Evolutionary conservation across 2,888 invertebrate species (phyloP).

Genomic region (Pristionchus fissidentatus): DNA sequence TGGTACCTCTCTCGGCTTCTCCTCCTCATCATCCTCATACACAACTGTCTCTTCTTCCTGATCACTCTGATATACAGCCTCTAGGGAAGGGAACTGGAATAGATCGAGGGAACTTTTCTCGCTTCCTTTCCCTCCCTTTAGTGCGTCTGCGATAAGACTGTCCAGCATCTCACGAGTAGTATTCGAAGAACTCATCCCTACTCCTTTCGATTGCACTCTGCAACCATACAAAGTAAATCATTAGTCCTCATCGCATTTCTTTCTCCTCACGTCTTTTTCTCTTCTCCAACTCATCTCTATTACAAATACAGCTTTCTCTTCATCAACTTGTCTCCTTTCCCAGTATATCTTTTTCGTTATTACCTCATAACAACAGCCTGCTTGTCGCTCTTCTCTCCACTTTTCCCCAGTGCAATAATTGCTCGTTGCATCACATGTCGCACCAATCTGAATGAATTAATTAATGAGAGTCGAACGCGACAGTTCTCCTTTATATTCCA

Average conservation of each 20-base stretch:
- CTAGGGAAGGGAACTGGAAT: conserved; percentile 72
- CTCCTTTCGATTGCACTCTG: conserved; percentile 37
- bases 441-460: conserved; percentile 1
- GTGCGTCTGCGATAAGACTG: conserved; percentile 60
- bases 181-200: not conserved
- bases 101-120: conserved; percentile 61
- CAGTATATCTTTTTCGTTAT: not conserved
- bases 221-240: not conserved
- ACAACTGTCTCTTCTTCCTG: conserved; percentile 51
- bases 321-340: not conserved
- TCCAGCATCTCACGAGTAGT: conserved; percentile 53
- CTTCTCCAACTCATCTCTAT: no score
- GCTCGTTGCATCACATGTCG: conserved; percentile 26
- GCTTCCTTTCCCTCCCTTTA: conserved; percentile 53
- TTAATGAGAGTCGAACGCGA: no score
- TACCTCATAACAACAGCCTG: conserved; percentile 7
- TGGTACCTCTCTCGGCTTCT: conserved; percentile 2
- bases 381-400: conserved; percentile 25
- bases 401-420: conserved; percentile 39
- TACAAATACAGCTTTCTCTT: no score
- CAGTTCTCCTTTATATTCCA: no score
- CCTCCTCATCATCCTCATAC: conserved; percentile 16
- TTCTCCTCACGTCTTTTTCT: no score
- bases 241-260: no score
- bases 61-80: conserved; percentile 59